Evolutionary conservation across 1,140 invertebrate genomes (phyloP), one percentile per base, ranked within the genome.

Genomic region (Uloborus diversus): DNA sequence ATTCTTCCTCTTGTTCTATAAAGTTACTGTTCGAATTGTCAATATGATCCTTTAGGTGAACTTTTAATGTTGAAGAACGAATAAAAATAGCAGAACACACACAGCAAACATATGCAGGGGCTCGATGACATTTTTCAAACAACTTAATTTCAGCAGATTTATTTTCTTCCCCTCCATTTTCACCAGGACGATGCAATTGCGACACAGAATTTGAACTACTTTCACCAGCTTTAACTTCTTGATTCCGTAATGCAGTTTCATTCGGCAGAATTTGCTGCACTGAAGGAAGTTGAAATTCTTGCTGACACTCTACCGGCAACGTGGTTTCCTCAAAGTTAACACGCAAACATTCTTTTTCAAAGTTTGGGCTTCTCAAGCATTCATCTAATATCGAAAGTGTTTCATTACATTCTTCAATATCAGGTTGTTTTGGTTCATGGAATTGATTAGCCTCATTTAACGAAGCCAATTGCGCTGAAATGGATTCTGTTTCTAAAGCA

Each of bases 31-130:
- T 56, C 35, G 2, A 49, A 5, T 23, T 69, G 4, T 79, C 65
- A 17, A 71, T 20, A 69, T 80, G 76, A 5, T 73, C 80, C 28
- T 82, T 83, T 47, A 88, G 75, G 79, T 88, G 87, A 11, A 85
- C 84, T 49, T 84, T 85, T 7, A 88, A 79, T 1, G 82, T 82
- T 7, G 84, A 68, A 1, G 86, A 82, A 76, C 86, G 86, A 2
- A 85, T 80, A 79, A 84, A 85, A 81, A 81, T 80, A 14, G 30
- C n/a, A 9, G 68, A 51, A 53, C 84, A 84, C 14, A 71, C 42
- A 75, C 65, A 83, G 51, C 82, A 86, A 28, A 80, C 82, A 71
- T 85, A 86, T 7, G 87, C 84, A 70, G 73, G 73, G 7, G 73
- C 61, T 42, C 49, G 25, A 0, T 20, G 59, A 85, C 84, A 27